These are phyloP conservation scores for Muricea muricata DNA, from an alignment of 92 coral and sea anemone genomes.

Conservation along the genomic window DNA sequence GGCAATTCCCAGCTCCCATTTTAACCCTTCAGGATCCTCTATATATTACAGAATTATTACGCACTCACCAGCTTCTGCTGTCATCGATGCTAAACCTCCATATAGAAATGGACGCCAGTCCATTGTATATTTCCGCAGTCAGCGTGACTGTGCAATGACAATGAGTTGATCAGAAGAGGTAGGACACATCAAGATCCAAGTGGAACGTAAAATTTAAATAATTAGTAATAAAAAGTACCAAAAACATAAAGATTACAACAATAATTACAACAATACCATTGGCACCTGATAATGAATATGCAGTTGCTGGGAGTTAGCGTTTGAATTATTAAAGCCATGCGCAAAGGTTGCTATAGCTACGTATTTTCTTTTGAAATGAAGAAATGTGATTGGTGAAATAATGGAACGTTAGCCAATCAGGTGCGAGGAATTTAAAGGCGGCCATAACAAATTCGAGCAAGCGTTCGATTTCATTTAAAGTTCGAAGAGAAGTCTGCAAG, in stretches of 20 bases:
- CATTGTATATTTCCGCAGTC: slow-evolving; percentile 44
- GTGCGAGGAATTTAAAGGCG: slow-evolving; percentile 78
- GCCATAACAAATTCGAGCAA: slow-evolving; percentile 78
- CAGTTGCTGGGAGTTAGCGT: neutral
- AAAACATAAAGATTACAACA: no score
- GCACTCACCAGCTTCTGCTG: slow-evolving; percentile 88
- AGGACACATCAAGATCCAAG: neutral
- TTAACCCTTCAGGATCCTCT: no score
- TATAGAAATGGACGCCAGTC: slow-evolving; percentile 96
- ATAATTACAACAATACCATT: neutral
- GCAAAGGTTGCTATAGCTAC: slow-evolving; percentile 14
- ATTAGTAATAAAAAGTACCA: no score
- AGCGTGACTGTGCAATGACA: neutral
- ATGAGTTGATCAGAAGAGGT: neutral
- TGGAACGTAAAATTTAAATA: neutral
- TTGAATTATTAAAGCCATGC: neutral
- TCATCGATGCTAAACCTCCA: slow-evolving; percentile 98
- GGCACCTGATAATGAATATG: neutral
- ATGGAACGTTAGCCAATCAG: slow-evolving; percentile 73
- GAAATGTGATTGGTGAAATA: slow-evolving; percentile 74
- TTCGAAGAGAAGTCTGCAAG: slow-evolving; percentile 11
- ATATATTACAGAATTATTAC: no score
- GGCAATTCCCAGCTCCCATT: no score
- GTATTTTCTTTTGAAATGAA: slow-evolving; percentile 19
- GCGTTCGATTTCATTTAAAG: slow-evolving; percentile 24